Conservation (phyloP, 2,113 vertebrate genomes). For the Calyptommatus sinebrachiatus region DNA sequence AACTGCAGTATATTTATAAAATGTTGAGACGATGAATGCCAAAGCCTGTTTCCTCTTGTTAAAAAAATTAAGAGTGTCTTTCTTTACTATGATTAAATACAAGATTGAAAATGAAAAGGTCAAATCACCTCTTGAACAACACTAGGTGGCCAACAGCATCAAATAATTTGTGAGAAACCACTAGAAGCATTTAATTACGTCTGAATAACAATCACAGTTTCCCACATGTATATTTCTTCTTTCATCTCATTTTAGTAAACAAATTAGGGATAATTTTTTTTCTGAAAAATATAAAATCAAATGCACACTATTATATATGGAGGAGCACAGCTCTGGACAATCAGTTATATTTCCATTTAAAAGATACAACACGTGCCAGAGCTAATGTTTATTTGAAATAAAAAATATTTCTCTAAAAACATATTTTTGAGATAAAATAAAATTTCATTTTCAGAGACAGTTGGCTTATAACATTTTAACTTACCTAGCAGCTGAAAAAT, state of each 20-base stretch:
- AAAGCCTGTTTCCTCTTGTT: background rate
- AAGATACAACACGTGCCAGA: background rate
- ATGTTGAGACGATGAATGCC: background rate
- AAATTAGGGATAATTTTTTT: conserved; percentile 39
- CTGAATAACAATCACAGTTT: conserved; percentile 29
- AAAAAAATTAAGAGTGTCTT: conserved; percentile 16
- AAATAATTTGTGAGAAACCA: conserved; percentile 49
- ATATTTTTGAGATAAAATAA: background rate
- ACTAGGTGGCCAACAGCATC: conserved; percentile 5
- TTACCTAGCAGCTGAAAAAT: too few relatives aligned
- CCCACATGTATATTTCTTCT: conserved; percentile 42
- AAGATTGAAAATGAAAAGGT: conserved; percentile 1
- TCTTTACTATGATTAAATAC: conserved; percentile 2
- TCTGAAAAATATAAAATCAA: too few relatives aligned
- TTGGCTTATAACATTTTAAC: background rate
- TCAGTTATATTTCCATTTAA: background rate
- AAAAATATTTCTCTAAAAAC: background rate
- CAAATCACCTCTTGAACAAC: conserved; percentile 16
- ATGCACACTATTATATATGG: background rate
- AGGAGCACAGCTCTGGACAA: background rate
- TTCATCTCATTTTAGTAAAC: conserved; percentile 38
- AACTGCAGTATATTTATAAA: background rate
- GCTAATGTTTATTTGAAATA: background rate
- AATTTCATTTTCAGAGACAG: background rate
- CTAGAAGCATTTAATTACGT: conserved; percentile 44